Evolutionary conservation across 1,140 invertebrate species (phyloP).

Genomic region (Stegodyphus mimosarum): DNA sequence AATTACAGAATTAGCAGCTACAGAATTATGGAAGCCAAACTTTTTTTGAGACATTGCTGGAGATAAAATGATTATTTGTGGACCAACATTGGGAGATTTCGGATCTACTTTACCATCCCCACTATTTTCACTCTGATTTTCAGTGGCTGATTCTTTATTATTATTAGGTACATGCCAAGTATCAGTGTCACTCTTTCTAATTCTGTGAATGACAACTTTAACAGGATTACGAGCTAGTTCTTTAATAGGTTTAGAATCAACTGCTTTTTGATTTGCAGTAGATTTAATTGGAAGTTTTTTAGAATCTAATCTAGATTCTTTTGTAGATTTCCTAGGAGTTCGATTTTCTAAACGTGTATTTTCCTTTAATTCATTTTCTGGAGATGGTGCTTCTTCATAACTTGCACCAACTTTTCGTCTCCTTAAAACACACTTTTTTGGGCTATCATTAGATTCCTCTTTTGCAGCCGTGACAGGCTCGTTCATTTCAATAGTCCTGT

Average conservation of each 20-base stretch:
- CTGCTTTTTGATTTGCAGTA: not conserved
- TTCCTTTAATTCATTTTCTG: not conserved
- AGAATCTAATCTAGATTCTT: not conserved
- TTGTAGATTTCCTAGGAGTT: not conserved
- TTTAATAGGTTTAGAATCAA: constrained; percentile 10
- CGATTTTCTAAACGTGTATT: not conserved
- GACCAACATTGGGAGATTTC: constrained; percentile 34
- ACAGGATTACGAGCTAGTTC: constrained; percentile 30
- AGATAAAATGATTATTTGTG: constrained; percentile 50
- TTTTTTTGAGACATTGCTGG: constrained; percentile 40
- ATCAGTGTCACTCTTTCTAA: constrained; percentile 37
- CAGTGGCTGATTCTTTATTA: constrained; percentile 7
- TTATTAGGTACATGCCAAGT: constrained; percentile 52
- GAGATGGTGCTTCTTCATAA: not conserved
- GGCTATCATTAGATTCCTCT: too few relatives aligned
- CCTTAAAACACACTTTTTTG: too few relatives aligned
- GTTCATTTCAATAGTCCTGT: not conserved
- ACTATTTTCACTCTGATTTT: not conserved
- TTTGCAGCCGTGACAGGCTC: too few relatives aligned
- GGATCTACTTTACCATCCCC: constrained; percentile 16
- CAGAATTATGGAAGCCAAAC: constrained; percentile 10
- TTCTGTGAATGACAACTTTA: constrained; percentile 57
- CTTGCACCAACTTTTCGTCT: not conserved
- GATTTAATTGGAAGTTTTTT: constrained; percentile 2
- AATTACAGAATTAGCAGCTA: constrained; percentile 14